Evolutionary conservation across 1,140 invertebrate genomes (phyloP).

Genomic region (Polypedilum pembai): DNA sequence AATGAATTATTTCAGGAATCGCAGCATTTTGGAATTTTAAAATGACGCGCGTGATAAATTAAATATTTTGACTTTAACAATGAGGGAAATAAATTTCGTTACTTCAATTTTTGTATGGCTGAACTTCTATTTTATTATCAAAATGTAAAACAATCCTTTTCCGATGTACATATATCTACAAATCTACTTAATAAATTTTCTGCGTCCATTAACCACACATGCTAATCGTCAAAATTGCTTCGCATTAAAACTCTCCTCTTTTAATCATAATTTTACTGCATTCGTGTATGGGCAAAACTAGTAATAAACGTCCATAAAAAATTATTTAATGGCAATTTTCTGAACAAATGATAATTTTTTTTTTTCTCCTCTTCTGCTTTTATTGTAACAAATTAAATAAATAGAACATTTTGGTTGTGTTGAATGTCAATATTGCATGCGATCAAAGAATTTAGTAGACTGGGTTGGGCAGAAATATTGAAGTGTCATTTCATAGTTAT

Average conservation of each 20-base stretch:
- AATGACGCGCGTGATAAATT: slow-evolving; percentile 24
- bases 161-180: not conserved
- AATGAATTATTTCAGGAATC: not conserved
- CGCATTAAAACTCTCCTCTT: not conserved
- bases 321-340: slow-evolving; percentile 16
- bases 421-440: slow-evolving; percentile 10
- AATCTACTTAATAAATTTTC: not conserved
- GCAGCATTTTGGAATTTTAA: not conserved
- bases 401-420: not conserved
- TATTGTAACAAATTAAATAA: slow-evolving; percentile 14
- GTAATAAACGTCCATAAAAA: slow-evolving; percentile 13
- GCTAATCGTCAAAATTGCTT: slow-evolving; percentile 26
- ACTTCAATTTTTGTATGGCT: no score
- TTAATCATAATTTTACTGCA: no score
- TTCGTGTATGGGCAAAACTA: not conserved
- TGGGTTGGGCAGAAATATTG: not conserved
- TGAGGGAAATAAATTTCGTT: no score
- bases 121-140: no score
- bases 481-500: not conserved
- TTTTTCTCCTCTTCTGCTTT: not conserved
- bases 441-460: not conserved
- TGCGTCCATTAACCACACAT: slow-evolving; percentile 23
- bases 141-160: slow-evolving; percentile 15
- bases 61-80: slow-evolving; percentile 4
- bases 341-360: not conserved